phyloP scores from a whole-genome alignment of 92 coral and sea anemone genomes.

The Epizoanthus ramosus region DNA sequence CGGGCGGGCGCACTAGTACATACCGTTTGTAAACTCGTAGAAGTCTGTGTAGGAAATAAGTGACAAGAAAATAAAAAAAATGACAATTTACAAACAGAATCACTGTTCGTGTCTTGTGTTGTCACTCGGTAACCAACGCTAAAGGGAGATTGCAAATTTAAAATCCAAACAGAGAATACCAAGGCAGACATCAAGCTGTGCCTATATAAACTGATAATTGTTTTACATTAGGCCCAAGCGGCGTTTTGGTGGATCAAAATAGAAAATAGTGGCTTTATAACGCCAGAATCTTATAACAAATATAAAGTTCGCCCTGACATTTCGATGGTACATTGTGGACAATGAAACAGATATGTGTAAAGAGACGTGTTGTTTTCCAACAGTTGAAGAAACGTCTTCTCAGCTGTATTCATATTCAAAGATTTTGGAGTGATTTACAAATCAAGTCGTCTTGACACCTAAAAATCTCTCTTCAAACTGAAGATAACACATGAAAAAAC shows the following conservation, averaged over 20 bases:
- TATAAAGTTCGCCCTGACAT: neutral
- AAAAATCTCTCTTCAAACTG: slow-evolving; percentile 39
- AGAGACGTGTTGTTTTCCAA: neutral
- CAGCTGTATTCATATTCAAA: slow-evolving; percentile 39
- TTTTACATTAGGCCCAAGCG: slow-evolving; percentile 40
- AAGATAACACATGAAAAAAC: slow-evolving; percentile 37
- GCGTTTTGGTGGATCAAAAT: slow-evolving; percentile 55
- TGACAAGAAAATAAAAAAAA: slow-evolving; percentile 30
- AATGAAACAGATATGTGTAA: neutral
- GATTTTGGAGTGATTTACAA: slow-evolving; percentile 40
- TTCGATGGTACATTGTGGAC: neutral
- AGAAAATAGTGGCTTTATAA: slow-evolving; percentile 43
- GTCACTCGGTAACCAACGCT: slow-evolving; percentile 27
- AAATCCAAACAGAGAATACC: slow-evolving; percentile 27
- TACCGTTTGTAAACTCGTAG: slow-evolving; percentile 82
- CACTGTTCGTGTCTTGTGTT: neutral
- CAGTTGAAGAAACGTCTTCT: neutral
- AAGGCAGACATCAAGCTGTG: slow-evolving; percentile 40
- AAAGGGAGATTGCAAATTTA: slow-evolving; percentile 17
- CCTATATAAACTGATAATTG: slow-evolving; percentile 35
- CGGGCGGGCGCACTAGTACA: slow-evolving; percentile 56
- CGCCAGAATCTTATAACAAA: slow-evolving; percentile 43
- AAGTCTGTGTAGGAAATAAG: slow-evolving; percentile 57
- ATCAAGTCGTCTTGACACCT: slow-evolving; percentile 20
- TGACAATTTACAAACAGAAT: neutral